These are phyloP conservation scores for Phataginus tricuspis DNA, from an alignment of 2,797 vertebrate genomes.

Conservation along the genomic window DNA sequence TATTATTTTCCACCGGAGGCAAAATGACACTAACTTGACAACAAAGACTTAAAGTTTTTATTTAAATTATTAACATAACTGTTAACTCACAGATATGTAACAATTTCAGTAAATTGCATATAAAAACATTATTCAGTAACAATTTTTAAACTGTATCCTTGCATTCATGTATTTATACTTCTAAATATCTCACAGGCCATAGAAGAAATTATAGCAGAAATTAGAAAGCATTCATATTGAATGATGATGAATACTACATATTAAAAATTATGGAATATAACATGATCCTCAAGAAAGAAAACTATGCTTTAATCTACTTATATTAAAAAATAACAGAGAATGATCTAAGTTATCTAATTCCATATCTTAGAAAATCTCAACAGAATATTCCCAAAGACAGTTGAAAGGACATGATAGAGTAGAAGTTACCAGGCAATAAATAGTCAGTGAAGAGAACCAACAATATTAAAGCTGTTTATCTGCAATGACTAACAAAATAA, in stretches of 20 bases:
- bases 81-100: not conserved
- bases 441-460: not conserved
- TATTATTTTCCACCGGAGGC: not conserved
- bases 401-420: not conserved
- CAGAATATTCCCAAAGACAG: not conserved
- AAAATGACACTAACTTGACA: constrained; percentile 25
- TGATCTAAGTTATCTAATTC: not conserved
- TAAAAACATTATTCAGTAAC: constrained; percentile 10
- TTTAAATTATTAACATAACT: constrained; percentile 9
- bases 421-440: not conserved
- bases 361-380: not conserved
- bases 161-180: not conserved
- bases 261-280: not conserved
- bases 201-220: not conserved
- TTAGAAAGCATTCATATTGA: not conserved
- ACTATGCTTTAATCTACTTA: not conserved
- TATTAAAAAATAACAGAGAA: not conserved
- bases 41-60: constrained; percentile 12
- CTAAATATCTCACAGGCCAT: not conserved
- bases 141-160: not conserved
- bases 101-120: constrained; percentile 2
- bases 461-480: constrained; percentile 13
- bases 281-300: not conserved
- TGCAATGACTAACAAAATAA: not conserved
- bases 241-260: not conserved